Evolutionary conservation across 2,888 invertebrate genomes (phyloP).

Genomic region (Pherbina coryleti): DNA sequence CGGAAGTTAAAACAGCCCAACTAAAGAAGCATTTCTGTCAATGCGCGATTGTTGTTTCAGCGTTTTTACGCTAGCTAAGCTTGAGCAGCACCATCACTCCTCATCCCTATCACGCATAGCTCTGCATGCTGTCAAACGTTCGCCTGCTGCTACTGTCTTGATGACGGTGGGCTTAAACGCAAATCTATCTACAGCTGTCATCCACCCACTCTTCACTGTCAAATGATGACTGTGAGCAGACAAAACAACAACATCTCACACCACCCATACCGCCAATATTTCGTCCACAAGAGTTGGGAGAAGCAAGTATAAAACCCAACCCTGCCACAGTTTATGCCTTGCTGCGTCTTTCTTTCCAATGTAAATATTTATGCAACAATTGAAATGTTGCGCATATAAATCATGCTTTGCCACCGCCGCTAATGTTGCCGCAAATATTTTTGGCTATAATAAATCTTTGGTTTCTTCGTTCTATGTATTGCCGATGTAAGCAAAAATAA

Average conservation of each 20-base stretch:
- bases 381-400: constrained; percentile 30
- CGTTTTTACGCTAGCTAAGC: background rate
- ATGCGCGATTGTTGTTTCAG: background rate
- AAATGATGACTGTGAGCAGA: no score
- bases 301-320: background rate
- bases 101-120: background rate
- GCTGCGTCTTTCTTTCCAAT: background rate
- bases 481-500: background rate
- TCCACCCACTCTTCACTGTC: no score
- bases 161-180: no score
- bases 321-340: background rate
- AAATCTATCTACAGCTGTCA: no score
- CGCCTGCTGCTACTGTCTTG: no score
- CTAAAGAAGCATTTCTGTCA: constrained; percentile 6
- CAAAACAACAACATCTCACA: no score
- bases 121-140: background rate
- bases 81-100: no score
- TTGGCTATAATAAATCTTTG: constrained; percentile 6
- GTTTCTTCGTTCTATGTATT: background rate
- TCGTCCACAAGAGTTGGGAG: no score
- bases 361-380: constrained; percentile 31
- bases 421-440: constrained; percentile 29
- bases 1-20: constrained; percentile 3
- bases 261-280: no score
- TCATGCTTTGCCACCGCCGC: constrained; percentile 19